phyloP scores from a whole-genome alignment of 1,140 invertebrate genomes.

The Drosophila subpulchrella region DNA sequence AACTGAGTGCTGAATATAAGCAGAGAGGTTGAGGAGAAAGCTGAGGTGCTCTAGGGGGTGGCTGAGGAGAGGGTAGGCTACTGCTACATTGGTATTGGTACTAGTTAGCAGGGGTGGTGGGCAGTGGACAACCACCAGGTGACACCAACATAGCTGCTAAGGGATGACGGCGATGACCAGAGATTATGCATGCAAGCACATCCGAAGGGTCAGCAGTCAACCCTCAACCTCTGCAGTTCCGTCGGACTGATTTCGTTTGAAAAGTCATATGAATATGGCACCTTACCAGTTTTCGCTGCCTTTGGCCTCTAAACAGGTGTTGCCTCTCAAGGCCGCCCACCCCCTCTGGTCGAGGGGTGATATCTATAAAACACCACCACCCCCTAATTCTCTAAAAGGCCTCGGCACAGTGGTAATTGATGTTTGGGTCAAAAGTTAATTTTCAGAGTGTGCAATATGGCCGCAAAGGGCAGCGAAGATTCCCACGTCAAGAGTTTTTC shows the following conservation, averaged over 20 bases:
- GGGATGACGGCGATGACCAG: constrained; percentile 75
- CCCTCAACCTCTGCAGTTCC: constrained; percentile 61
- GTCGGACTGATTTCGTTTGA: constrained; percentile 73
- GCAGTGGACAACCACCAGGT: constrained; percentile 67
- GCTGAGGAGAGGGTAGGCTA: neutral
- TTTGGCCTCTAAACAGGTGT: constrained; percentile 63
- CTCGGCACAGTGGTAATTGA: constrained; percentile 60
- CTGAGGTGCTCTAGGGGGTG: constrained; percentile 24
- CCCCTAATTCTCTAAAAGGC: neutral
- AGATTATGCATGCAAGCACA: constrained; percentile 80
- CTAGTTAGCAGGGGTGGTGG: constrained; percentile 39
- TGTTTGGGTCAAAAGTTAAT: constrained; percentile 79
- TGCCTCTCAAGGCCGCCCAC: constrained; percentile 71
- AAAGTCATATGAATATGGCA: constrained; percentile 70
- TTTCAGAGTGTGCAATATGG: constrained; percentile 70
- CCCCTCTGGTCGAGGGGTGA: constrained; percentile 43
- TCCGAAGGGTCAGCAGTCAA: constrained; percentile 47
- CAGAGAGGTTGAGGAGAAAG: constrained; percentile 32
- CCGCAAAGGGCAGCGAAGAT: constrained; percentile 56
- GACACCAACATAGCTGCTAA: constrained; percentile 54
- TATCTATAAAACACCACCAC: constrained; percentile 1
- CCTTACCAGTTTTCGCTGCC: constrained; percentile 39
- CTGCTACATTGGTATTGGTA: neutral
- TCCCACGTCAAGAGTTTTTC: constrained; percentile 63
- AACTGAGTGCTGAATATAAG: constrained; percentile 64